phyloP scores from a whole-genome alignment of 2,797 vertebrate species.

The Gambusia yucatana region DNA sequence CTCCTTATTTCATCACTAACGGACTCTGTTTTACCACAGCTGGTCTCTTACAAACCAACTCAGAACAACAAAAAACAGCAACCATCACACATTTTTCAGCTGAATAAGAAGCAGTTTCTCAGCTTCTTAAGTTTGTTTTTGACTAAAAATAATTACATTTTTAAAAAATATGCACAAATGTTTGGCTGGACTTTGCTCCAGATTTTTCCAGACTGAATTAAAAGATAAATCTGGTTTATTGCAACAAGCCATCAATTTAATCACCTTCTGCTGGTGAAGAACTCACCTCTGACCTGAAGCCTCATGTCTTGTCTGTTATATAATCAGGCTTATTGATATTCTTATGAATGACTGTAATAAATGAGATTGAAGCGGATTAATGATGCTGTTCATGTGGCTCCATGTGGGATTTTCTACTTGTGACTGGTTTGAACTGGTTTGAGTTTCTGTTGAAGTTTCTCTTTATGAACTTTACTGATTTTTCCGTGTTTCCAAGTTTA shows the following conservation, averaged over 20 bases:
- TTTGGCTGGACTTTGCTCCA: neutral
- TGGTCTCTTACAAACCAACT: neutral
- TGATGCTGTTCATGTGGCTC: neutral
- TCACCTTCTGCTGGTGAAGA: neutral
- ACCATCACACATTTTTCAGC: neutral
- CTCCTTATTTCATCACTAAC: neutral
- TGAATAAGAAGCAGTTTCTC: neutral
- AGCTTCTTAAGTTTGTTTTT: neutral
- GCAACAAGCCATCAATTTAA: neutral
- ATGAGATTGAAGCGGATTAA: neutral
- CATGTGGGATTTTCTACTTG: neutral
- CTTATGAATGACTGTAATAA: neutral
- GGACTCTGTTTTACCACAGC: neutral
- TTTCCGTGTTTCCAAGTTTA: neutral
- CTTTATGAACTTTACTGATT: neutral
- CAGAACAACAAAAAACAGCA: neutral
- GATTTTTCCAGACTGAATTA: neutral
- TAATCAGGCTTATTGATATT: neutral
- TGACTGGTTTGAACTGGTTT: neutral
- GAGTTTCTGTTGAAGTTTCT: neutral
- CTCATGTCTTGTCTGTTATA: neutral
- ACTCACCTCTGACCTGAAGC: neutral
- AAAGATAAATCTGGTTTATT: neutral
- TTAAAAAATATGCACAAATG: neutral
- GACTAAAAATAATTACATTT: neutral